phyloP scores from a whole-genome alignment of 92 coral and sea anemone species.

The Phymanthus crucifer region DNA sequence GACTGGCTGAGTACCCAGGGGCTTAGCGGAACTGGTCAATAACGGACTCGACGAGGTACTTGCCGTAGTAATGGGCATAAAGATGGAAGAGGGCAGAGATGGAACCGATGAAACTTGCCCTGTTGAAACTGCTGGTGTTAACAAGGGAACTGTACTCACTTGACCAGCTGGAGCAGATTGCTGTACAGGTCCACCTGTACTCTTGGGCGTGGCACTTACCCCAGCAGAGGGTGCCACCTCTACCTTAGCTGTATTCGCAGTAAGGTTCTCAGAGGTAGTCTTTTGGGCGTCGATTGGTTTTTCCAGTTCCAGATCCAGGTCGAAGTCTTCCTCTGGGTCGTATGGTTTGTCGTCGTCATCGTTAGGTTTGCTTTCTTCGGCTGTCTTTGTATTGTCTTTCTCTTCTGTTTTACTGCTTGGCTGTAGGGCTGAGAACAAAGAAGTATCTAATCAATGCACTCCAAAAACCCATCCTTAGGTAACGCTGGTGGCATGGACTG shows the following conservation, averaged over 20 bases:
- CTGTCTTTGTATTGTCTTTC: conserved; percentile 2
- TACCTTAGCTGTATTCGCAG: background rate
- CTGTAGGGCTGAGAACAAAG: conserved; percentile 20
- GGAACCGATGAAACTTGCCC: conserved; percentile 3
- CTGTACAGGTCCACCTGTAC: background rate
- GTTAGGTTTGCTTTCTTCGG: conserved; percentile 29
- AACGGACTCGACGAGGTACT: conserved; percentile 1
- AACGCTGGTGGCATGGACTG: too few species aligned
- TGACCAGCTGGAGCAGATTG: background rate
- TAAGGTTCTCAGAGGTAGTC: background rate
- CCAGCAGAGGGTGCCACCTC: background rate
- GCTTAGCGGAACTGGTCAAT: background rate
- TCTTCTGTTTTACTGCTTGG: conserved; percentile 13
- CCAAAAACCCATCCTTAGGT: too few species aligned
- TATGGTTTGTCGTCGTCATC: conserved; percentile 82
- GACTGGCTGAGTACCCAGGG: conserved; percentile 6
- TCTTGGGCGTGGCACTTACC: background rate
- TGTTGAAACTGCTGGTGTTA: conserved; percentile 10
- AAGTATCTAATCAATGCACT: background rate
- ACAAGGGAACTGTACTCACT: conserved; percentile 12
- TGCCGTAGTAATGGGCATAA: conserved; percentile 23
- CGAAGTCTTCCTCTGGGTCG: conserved; percentile 93
- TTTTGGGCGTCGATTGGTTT: conserved; percentile 36
- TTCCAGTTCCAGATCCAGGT: conserved; percentile 63
- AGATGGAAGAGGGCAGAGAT: conserved; percentile 17